Conservation (phyloP, 2,113 vertebrate genomes). For the Lophura nycthemera region DNA sequence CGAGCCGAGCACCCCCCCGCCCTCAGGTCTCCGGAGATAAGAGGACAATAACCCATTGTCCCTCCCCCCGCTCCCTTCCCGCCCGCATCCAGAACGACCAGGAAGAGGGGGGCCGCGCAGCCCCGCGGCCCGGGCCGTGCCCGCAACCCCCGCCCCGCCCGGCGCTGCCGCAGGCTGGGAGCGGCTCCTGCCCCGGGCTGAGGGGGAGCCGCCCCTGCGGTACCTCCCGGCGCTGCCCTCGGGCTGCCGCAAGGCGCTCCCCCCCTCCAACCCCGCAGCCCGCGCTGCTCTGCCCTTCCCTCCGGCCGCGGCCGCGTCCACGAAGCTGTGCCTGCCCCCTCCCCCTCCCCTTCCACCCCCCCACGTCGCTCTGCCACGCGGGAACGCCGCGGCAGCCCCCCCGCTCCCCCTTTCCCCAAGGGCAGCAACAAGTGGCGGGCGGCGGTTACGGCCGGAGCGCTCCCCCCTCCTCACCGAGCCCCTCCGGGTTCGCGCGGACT, state of each 20-base stretch:
- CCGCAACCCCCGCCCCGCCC: not conserved
- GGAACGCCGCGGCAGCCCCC: no score
- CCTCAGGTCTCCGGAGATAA: slow-evolving; percentile 64
- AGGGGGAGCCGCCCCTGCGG: no score
- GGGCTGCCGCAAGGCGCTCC: not conserved
- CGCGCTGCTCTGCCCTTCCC: not conserved
- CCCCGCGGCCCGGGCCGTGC: not conserved
- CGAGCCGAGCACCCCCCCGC: slow-evolving; percentile 43
- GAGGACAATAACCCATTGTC: slow-evolving; percentile 71
- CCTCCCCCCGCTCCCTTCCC: not conserved
- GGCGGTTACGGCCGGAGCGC: no score
- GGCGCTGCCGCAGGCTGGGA: not conserved
- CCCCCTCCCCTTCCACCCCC: not conserved
- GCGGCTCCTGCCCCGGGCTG: no score
- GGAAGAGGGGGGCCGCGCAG: no score
- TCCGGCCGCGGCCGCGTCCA: not conserved
- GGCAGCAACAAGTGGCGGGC: no score
- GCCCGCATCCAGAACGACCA: no score
- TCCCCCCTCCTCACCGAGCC: no score
- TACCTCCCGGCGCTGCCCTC: not conserved
- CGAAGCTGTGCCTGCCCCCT: not conserved
- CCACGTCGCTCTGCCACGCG: no score
- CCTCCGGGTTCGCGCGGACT: no score
- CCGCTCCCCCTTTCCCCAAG: not conserved
- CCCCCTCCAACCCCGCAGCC: not conserved